Evolutionary conservation across 2,888 invertebrate species (phyloP), one percentile per base, ranked within the genome.

Genomic region (Galerucella nymphaeae): DNA sequence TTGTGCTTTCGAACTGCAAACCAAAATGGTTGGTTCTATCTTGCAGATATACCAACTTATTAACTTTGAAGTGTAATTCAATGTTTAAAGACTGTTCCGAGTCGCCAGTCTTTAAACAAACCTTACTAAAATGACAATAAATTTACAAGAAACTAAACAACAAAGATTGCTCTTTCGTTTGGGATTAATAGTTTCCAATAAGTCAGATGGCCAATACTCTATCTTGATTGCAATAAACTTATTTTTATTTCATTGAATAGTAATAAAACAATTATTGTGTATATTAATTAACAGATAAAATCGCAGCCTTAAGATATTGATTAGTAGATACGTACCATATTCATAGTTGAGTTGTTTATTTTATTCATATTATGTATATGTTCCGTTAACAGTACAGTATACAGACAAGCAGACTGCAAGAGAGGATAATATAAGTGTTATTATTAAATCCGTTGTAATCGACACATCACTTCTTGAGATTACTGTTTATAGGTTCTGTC

Each of bases 341-440:
- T 48, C 48, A 48, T 48, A 48, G 48, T 48, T 48, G 48, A 48
- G 48, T 48, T 48, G 48, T 5, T n/a, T n/a, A 48, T 48, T 48
- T 48, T 48, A 48, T 48, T 48, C 14, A 14, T 6, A n/a, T n/a
- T n/a, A n/a, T n/a, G n/a, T n/a, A n/a, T 14, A 48, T 48, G 48
- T 48, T n/a, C 48, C 48, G 48, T 48, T 48, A 48, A n/a, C n/a
- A 48, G 5, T 48, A 48, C 48, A n/a, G 48, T 48, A 48, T 14
- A n/a, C n/a, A 48, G 14, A 48, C 14, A 14, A 4, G n/a, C n/a
- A 48, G 48, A 48, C n/a, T n/a, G 13, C 48, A 48, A 48, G n/a
- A 48, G 48, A 11, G 8, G 8, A 48, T 48, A 48, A n/a, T 48
- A n/a, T 48, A 48, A 48, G 48, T n/a, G n/a, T 48, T 48, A 38